phyloP scores from a whole-genome alignment of 1,140 invertebrate species.

The Forficula auricularia region DNA sequence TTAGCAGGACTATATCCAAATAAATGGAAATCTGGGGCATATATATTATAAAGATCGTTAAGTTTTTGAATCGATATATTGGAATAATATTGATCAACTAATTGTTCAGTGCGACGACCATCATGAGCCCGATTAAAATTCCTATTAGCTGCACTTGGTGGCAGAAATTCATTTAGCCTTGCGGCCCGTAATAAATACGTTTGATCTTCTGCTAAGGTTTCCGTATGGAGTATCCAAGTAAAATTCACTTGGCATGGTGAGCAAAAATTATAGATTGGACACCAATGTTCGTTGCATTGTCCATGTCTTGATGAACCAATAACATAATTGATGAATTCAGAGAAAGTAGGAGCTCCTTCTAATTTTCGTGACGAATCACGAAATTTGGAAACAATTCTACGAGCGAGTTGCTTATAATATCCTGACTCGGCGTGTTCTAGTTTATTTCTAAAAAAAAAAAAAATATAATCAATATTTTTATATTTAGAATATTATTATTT shows the following conservation, averaged over 20 bases:
- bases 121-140: slow-evolving; percentile 12
- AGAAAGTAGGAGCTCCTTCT: slow-evolving; percentile 3
- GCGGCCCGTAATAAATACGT: too few species aligned
- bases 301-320: neutral
- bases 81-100: slow-evolving; percentile 14
- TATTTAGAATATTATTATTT: too few species aligned
- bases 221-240: slow-evolving; percentile 14
- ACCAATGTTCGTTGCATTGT: slow-evolving; percentile 33
- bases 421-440: slow-evolving; percentile 1
- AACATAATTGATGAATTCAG: slow-evolving; percentile 11
- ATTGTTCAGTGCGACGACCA: slow-evolving; percentile 11
- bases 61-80: slow-evolving; percentile 13
- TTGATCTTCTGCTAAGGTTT: too few species aligned
- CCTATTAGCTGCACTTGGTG: too few species aligned
- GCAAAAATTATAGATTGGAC: slow-evolving; percentile 28
- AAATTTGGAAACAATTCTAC: slow-evolving; percentile 1
- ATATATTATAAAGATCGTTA: slow-evolving; percentile 15
- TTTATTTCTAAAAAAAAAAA: neutral
- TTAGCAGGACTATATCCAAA: slow-evolving; percentile 20
- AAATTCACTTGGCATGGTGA: slow-evolving; percentile 31
- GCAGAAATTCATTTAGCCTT: too few species aligned
- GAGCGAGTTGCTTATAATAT: neutral
- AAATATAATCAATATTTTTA: too few species aligned
- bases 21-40: slow-evolving; percentile 17
- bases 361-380: too few species aligned